Percentiles rank a stretch among this genome's conserved stretches.
These are phyloP conservation scores for Morbakka virulenta DNA, from an alignment of 30 jellyfish, hydroid and myxozoan genomes.

Conservation along the genomic window DNA sequence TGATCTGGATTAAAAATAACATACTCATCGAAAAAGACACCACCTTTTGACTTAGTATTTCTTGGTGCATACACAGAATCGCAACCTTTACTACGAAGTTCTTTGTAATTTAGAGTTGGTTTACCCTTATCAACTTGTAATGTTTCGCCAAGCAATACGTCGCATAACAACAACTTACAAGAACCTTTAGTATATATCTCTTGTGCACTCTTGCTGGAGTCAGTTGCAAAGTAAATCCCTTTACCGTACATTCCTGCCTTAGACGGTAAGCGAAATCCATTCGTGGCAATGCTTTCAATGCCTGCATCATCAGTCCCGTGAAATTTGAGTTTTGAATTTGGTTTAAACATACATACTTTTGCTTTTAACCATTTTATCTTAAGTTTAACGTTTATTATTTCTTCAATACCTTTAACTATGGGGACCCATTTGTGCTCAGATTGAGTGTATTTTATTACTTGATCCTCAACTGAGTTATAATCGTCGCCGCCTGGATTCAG, in stretches of 20 bases:
- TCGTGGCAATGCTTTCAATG: conserved; percentile 33
- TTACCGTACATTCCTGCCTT: conserved; percentile 65
- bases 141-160: conserved; percentile 56
- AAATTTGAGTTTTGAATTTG: conserved; percentile 25
- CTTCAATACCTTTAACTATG: conserved; percentile 50
- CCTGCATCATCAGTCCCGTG: conserved; percentile 68
- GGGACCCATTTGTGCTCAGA: conserved; percentile 69
- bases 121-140: conserved; percentile 25
- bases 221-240: conserved; percentile 77
- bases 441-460: conserved; percentile 43
- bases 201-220: conserved; percentile 81
- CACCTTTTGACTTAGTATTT: conserved; percentile 45
- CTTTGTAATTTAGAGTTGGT: neutral
- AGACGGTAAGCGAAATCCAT: conserved; percentile 63
- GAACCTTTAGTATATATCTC: conserved; percentile 64
- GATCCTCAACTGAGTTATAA: conserved; percentile 48
- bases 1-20: conserved; percentile 57
- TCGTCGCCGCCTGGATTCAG: conserved; percentile 24
- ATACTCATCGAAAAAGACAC: conserved; percentile 65
- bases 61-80: conserved; percentile 72
- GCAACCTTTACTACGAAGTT: conserved; percentile 10
- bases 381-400: conserved; percentile 42
- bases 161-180: conserved; percentile 49
- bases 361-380: conserved; percentile 41
- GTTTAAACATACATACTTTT: conserved; percentile 11